Base-by-base conservation (phyloP, 2,797 vertebrate species). In the Gadopsis bispinosus region DNA sequence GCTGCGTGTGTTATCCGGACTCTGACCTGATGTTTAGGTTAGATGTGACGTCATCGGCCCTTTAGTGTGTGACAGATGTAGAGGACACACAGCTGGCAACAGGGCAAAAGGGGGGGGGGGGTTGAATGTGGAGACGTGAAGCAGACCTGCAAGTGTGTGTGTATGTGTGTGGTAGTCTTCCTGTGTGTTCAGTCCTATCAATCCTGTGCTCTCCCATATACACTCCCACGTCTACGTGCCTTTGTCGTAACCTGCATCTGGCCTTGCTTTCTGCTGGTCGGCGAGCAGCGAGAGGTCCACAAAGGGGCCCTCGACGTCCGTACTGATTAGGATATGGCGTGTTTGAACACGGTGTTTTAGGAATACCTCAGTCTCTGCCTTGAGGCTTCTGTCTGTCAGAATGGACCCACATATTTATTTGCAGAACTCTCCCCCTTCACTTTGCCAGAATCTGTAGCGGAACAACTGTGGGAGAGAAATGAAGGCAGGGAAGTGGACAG, bases 21-120 rank as follows among this genome's bases (percentile, higher is more conserved):
- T 84, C 86, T 87, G 90, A 86, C 77, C 80, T 82, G 79, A 79
- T 94, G 92, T 95, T 95, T 93, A 92, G 91, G 85, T 94, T 93
- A 90, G 67, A 75, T 5, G 84, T 92, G 90, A 91, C 91, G 89
- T 92, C 91, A 91, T 58, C 50, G 20, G 58, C 70, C 73, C 75
- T 73, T 83, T 84, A 45, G 70, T 83, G 80, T 91, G 91, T 83
- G 86, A 92, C 88, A 91, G 90, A 85, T 68, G 69, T 58, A 79
- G 91, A 93, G 84, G 92, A 91, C 91, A 88, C 80, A 77, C 93
- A 92, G 91, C 92, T 92, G 91, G 90, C 79, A 84, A 58, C 39
- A 53, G 79, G 85, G 75, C 58, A 20, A 35, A 50, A 12, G 65
- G 73, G 50, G 80, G 26, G 47, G 14, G 65, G 73, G 50, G 80